Evolutionary conservation across 2,797 vertebrate species (phyloP).

Genomic region (Lepus townsendii): DNA sequence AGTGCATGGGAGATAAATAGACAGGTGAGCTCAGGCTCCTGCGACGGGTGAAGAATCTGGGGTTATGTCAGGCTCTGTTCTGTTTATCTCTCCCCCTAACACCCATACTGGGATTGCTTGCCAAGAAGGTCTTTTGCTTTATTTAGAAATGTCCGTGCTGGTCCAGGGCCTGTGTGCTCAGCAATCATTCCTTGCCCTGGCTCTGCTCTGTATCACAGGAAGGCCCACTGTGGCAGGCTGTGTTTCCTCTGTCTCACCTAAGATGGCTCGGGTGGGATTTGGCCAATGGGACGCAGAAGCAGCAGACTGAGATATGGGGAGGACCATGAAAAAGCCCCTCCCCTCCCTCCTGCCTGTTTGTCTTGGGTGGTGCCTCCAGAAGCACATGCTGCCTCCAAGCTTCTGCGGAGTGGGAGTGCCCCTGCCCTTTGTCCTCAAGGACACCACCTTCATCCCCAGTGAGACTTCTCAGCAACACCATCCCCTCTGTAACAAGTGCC

Average conservation of each 20-base stretch:
- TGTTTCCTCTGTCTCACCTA: neutral
- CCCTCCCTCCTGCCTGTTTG: neutral
- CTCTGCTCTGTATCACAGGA: constrained; percentile 27
- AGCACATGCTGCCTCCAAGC: neutral
- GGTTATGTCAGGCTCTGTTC: neutral
- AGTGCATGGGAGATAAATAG: neutral
- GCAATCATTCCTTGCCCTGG: neutral
- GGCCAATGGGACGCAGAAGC: neutral
- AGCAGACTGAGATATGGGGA: neutral
- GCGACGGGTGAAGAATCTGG: neutral
- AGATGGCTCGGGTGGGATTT: neutral
- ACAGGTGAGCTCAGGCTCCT: neutral
- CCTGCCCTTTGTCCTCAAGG: neutral
- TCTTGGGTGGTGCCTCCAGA: neutral
- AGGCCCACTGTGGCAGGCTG: neutral
- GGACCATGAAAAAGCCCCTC: neutral
- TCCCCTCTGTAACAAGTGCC: neutral
- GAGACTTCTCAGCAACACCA: neutral
- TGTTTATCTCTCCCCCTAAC: constrained; percentile 48
- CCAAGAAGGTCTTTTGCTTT: constrained; percentile 41
- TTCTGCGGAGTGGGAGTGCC: neutral
- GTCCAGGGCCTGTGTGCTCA: neutral
- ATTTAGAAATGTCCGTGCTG: constrained; percentile 40
- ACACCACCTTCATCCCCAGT: too few relatives aligned
- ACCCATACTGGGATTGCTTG: neutral